Conservation (phyloP, 1,140 invertebrate species). For the Anastrepha ludens region DNA sequence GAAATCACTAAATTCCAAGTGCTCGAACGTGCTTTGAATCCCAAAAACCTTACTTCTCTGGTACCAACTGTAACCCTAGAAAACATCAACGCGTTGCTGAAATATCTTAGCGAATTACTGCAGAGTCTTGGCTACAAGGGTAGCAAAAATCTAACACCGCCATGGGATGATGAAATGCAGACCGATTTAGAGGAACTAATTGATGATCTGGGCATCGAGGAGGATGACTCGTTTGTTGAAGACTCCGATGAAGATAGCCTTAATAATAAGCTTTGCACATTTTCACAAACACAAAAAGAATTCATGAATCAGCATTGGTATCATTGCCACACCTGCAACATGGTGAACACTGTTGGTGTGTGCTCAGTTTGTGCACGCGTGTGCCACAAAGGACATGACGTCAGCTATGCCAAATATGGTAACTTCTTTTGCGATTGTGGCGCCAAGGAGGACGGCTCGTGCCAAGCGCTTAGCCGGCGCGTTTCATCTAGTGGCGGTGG, state of each 20-base stretch:
- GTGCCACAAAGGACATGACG: slow-evolving; percentile 96
- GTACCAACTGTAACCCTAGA: slow-evolving; percentile 61
- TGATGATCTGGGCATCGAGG: slow-evolving; percentile 89
- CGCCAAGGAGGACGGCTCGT: slow-evolving; percentile 91
- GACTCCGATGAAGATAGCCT: slow-evolving; percentile 97
- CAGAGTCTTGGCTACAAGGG: slow-evolving; percentile 70
- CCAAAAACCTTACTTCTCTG: slow-evolving; percentile 73
- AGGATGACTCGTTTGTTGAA: slow-evolving; percentile 93
- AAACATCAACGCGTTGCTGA: slow-evolving; percentile 71
- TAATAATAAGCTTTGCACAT: slow-evolving; percentile 96
- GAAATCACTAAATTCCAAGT: slow-evolving; percentile 80
- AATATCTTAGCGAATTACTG: slow-evolving; percentile 76
- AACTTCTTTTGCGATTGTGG: slow-evolving; percentile 99
- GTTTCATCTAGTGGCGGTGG: slow-evolving; percentile 54
- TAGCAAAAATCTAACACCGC: slow-evolving; percentile 81
- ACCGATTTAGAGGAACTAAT: slow-evolving; percentile 81
- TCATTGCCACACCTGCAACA: slow-evolving; percentile 98
- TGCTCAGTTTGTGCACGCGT: slow-evolving; percentile 98
- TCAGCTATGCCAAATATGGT: slow-evolving; percentile 98
- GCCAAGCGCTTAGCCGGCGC: slow-evolving; percentile 69
- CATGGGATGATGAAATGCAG: slow-evolving; percentile 86
- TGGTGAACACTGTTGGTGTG: slow-evolving; percentile 98
- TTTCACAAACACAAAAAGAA: slow-evolving; percentile 96
- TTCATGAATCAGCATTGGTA: slow-evolving; percentile 99
- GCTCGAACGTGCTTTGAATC: slow-evolving; percentile 77